Evolutionary conservation across 1,140 invertebrate genomes (phyloP).

Genomic region (Apis cerana): DNA sequence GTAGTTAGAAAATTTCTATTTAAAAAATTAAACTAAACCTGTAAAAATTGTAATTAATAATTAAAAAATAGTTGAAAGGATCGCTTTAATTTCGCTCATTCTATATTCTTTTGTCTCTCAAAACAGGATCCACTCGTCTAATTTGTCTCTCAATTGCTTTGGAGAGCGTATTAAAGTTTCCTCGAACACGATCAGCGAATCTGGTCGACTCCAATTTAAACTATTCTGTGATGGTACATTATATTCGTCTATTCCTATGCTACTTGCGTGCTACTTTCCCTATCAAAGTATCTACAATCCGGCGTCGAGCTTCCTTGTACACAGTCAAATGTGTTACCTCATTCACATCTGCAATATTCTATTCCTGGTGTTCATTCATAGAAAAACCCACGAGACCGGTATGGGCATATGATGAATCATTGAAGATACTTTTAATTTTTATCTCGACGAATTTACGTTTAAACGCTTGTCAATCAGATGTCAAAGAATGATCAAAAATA

Average conservation of each 20-base stretch:
- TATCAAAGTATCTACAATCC: not conserved
- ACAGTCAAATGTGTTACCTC: slow-evolving; percentile 27
- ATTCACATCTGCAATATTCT: slow-evolving; percentile 33
- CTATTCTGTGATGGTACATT: not conserved
- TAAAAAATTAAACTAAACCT: too few species aligned
- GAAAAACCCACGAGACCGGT: slow-evolving; percentile 41
- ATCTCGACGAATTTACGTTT: not conserved
- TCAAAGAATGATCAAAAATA: not conserved
- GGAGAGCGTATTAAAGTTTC: not conserved
- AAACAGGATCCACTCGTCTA: not conserved
- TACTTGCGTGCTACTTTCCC: slow-evolving; percentile 8
- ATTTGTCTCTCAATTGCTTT: not conserved
- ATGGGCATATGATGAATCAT: slow-evolving; percentile 3
- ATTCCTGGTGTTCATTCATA: slow-evolving; percentile 51
- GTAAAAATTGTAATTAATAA: too few species aligned
- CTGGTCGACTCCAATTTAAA: not conserved
- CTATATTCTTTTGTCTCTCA: not conserved
- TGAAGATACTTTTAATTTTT: not conserved
- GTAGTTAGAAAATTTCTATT: too few species aligned
- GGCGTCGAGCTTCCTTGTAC: slow-evolving; percentile 8
- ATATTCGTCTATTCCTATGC: not conserved
- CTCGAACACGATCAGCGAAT: not conserved
- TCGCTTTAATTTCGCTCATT: not conserved
- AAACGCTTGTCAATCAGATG: not conserved
- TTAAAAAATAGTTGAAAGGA: too few species aligned